Conservation (phyloP, 2,888 invertebrate species). For the Nasonovia ribisnigri region DNA sequence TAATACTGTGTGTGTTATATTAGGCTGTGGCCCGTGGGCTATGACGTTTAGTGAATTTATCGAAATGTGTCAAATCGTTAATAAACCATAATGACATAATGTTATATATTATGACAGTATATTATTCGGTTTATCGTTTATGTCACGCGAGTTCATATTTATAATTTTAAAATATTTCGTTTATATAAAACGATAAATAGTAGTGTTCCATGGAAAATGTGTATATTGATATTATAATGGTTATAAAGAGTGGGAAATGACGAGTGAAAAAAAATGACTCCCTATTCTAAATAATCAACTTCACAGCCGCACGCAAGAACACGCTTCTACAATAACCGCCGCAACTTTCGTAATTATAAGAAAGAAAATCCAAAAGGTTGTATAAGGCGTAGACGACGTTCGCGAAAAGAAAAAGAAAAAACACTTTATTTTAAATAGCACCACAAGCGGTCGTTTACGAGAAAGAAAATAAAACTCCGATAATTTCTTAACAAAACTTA, state of each 20-base stretch:
- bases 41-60: no score
- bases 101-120: no score
- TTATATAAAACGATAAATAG: no score
- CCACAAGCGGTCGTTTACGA: slow-evolving; percentile 14
- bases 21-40: no score
- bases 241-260: background rate
- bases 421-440: background rate
- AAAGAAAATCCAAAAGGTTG: slow-evolving; percentile 9
- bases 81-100: no score
- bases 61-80: no score
- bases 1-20: no score
- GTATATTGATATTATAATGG: background rate
- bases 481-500: slow-evolving; percentile 34
- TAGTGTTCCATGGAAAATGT: no score
- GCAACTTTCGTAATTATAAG: slow-evolving; percentile 32
- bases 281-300: slow-evolving; percentile 24
- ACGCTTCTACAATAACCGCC: background rate
- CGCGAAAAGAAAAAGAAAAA: slow-evolving; percentile 35
- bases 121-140: no score
- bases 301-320: background rate
- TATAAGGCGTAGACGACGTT: background rate
- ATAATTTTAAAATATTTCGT: background rate
- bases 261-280: background rate
- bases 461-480: background rate
- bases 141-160: no score